Base-by-base conservation (phyloP, 2,888 invertebrate genomes). In the Pristionchus arcanus region DNA sequence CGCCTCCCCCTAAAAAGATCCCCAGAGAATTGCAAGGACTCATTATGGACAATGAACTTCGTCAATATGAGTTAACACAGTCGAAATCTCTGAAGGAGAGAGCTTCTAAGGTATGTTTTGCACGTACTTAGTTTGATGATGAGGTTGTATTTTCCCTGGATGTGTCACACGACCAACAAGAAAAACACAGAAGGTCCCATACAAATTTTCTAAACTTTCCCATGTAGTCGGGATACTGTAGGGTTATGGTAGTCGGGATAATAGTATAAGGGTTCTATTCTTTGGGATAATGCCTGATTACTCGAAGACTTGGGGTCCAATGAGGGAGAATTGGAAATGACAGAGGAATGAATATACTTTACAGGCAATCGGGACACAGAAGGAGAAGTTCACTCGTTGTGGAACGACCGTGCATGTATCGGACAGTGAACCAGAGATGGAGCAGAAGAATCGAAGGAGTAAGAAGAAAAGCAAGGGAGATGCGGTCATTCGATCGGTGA, bases 21-120 rank as follows among this genome's bases (percentile, higher is more conserved):
- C 15, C 49, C 13, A 81, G 28, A n/a, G 81, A 81, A 19, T 49
- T 81, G 28, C 15, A 81, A 28, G 15, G 11, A 28, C 81, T 81
- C 49, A 53, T 49, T 28, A 81, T 53, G 81, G 81, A 81, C 34
- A 2, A n/a, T n/a, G 81, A 81, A n/a, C 49, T 81, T 42, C 42
- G 81, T 1, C n/a, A 81, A 15, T 81, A 49, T 49, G 81, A 81
- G 49, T 28, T 53, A 16, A n/a, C 42, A 2, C 42, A 42, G 16
- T 49, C 81, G 28, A 15, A 34, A 16, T 28, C 13, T n/a, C 49
- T 81, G 11, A 49, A 81, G 81, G 81, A 81, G 19, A 25, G 81
- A 34, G 81, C 81, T 19, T n/a, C 42, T 13, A 42, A 53, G 81
- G 81, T 81, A 21, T n/a, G 28, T 0, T 3, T 81, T 2, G 9